These are phyloP conservation scores for Sarcophaga variegata DNA, from an alignment of 2,888 invertebrate species.

Conservation along the genomic window DNA sequence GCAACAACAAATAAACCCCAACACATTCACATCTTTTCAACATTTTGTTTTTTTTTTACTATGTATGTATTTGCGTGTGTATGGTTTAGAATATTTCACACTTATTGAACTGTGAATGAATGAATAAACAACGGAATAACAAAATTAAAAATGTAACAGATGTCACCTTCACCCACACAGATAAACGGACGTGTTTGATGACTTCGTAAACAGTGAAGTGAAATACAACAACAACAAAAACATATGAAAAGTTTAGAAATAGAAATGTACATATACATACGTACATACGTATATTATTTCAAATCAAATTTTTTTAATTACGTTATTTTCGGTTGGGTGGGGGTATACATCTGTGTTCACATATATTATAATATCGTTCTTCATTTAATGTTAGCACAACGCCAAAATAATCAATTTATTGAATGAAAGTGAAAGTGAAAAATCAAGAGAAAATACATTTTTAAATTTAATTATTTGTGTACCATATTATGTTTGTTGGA, in stretches of 20 bases:
- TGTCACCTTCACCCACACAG: conserved; percentile 20
- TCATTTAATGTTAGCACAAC: too few relatives aligned
- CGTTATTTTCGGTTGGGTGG: too few relatives aligned
- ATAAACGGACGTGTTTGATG: not conserved
- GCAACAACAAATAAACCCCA: not conserved
- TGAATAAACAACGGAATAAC: not conserved
- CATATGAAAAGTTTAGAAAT: not conserved
- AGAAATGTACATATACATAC: too few relatives aligned
- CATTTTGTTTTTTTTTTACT: not conserved
- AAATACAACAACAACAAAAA: not conserved
- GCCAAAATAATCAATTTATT: too few relatives aligned
- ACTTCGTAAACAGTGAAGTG: not conserved
- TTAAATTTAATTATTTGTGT: not conserved
- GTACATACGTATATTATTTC: too few relatives aligned
- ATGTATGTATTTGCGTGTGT: not conserved
- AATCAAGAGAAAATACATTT: too few relatives aligned
- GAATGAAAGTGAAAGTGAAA: too few relatives aligned
- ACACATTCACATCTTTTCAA: not conserved
- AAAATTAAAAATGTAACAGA: conserved; percentile 20
- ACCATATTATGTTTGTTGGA: not conserved
- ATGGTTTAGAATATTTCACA: not conserved
- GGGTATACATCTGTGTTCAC: too few relatives aligned
- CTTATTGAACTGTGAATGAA: not conserved
- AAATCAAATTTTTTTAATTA: too few relatives aligned
- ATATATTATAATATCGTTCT: too few relatives aligned